Percentiles rank a stretch among this genome's conserved stretches.
phyloP scores from a whole-genome alignment of 1,140 invertebrate species.

The Drosophila nannoptera region DNA sequence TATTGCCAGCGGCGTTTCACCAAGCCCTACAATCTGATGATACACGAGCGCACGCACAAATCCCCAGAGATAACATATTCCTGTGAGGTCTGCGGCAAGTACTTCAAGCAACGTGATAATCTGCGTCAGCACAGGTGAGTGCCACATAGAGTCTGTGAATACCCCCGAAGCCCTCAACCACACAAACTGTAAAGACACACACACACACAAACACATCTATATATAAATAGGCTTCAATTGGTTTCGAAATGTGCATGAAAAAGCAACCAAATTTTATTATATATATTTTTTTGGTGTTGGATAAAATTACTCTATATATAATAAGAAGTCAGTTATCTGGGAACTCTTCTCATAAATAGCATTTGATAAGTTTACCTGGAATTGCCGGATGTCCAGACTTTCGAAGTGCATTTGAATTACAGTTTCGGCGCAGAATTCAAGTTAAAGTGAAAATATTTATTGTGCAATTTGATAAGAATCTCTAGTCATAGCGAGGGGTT shows the following conservation, averaged over 20 bases:
- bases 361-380: slow-evolving; percentile 21
- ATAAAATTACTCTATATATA: background rate
- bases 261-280: background rate
- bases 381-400: background rate
- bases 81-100: slow-evolving; percentile 99
- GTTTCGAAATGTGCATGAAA: slow-evolving; percentile 17
- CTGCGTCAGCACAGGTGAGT: slow-evolving; percentile 95
- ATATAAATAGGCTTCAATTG: background rate
- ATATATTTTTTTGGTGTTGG: slow-evolving; percentile 29
- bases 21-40: slow-evolving; percentile 99
- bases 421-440: slow-evolving; percentile 1
- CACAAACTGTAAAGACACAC: background rate
- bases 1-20: slow-evolving; percentile 99
- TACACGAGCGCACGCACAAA: slow-evolving; percentile 99
- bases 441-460: background rate
- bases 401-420: background rate
- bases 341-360: background rate
- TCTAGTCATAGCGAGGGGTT: background rate
- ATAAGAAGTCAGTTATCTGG: background rate
- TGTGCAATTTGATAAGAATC: background rate
- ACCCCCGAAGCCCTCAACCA: no score
- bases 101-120: slow-evolving; percentile 98
- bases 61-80: slow-evolving; percentile 97
- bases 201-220: background rate
- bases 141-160: slow-evolving; percentile 2